Conservation (phyloP, 2,888 invertebrate genomes). For the Notodonta dromedarius region DNA sequence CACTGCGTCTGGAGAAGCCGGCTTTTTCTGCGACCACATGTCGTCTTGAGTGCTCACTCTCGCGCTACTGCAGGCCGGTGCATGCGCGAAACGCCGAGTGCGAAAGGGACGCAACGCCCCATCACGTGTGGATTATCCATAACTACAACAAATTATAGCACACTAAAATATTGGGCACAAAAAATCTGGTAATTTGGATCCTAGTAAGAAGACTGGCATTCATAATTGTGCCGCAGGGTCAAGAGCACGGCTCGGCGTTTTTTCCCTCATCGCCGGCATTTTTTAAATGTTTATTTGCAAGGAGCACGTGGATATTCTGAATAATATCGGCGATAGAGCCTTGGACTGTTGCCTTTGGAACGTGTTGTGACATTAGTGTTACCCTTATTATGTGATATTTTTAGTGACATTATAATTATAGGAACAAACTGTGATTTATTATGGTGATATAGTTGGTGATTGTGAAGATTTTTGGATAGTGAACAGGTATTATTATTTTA, state of each 20-base stretch:
- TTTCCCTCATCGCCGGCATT: conserved; percentile 69
- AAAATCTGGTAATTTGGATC: conserved; percentile 81
- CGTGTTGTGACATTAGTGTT: conserved; percentile 83
- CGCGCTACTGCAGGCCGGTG: conserved; percentile 66
- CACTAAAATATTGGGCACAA: conserved; percentile 81
- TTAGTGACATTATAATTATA: conserved; percentile 77
- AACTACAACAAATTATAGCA: conserved; percentile 70
- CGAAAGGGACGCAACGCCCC: conserved; percentile 65
- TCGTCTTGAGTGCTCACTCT: conserved; percentile 55
- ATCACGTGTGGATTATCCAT: conserved; percentile 78
- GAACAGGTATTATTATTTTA: conserved; percentile 65
- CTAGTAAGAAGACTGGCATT: conserved; percentile 81
- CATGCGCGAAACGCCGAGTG: conserved; percentile 72
- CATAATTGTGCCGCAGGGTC: conserved; percentile 82
- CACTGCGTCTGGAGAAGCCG: conserved; percentile 60
- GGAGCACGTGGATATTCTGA: conserved; percentile 77
- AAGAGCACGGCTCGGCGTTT: conserved; percentile 72
- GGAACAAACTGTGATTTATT: conserved; percentile 82
- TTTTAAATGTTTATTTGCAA: conserved; percentile 78
- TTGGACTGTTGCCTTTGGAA: conserved; percentile 80
- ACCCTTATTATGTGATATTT: conserved; percentile 78
- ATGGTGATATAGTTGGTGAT: conserved; percentile 80
- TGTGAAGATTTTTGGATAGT: conserved; percentile 72
- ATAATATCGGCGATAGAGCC: conserved; percentile 73
- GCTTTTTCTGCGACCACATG: conserved; percentile 75